Evolutionary conservation across 1,140 invertebrate species (phyloP), one percentile per base, ranked within the genome.

Genomic region (Palaemon carinicauda): DNA sequence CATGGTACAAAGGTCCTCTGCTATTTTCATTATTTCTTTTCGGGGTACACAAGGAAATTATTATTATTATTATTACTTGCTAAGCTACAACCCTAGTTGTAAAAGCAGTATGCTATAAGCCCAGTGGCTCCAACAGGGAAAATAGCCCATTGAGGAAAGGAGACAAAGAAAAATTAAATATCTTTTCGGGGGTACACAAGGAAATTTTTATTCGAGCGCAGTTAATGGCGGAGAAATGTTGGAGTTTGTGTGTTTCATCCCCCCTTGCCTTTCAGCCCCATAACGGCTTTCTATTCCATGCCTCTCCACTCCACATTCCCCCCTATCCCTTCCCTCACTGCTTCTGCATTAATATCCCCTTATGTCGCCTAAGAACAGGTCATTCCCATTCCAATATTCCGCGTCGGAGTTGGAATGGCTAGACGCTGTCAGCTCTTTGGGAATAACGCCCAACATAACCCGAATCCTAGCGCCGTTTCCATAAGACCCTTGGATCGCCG

Each of bases 301-400:
- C 33, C 29, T 56, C 41, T 14, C 29, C 73, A 0, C 19, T 15
- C 17, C 33, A 24, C 73, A 9, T 12, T 33, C 73, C 31, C 33
- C 73, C 27, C 31, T n/a, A n/a, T 19, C 56, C 50, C 51, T 24
- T 21, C 12, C 75, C 9, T 53, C 41, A 41, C 51, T 79, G 21
- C 41, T 29, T 27, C 75, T 54, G 27, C 80, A 71, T 69, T 69
- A 69, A 69, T 69, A 69, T 69, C 65, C 29, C 65, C 65, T 69
- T 69, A 69, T 31, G 65, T 27, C 50, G 60, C 33, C 31, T 65
- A 33, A 41, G 80, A 82, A 69, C 56, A 82, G 80, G 80, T 82
- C 80, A 82, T 82, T 82, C 80, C 80, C 80, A 82, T 82, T 82
- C 80, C 80, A 82, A 82, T 82, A 82, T 82, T 82, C 80, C 60